These are phyloP conservation scores for Phylloscopus trochiloides DNA, from an alignment of 2,113 vertebrate species.

Conservation along the genomic window DNA sequence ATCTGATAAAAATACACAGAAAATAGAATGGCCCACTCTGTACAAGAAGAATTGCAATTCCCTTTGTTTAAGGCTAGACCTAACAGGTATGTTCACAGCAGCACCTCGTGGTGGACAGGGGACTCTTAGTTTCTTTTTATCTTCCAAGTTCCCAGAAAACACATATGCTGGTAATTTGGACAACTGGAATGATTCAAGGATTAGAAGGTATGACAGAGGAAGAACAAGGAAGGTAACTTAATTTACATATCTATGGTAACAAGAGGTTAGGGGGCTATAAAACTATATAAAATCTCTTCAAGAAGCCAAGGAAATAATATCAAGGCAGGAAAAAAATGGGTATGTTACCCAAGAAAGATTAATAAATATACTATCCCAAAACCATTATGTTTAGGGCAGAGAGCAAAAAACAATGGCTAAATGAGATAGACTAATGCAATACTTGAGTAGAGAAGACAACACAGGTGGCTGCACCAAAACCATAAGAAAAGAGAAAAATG, in stretches of 20 bases:
- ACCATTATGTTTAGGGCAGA: not conserved
- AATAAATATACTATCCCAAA: not conserved
- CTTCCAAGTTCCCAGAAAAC: not conserved
- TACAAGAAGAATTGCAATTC: not conserved
- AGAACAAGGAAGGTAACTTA: not conserved
- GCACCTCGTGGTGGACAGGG: not conserved
- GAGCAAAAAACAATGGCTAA: not conserved
- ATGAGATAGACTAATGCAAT: not conserved
- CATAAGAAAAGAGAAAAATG: not conserved
- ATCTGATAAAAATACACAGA: not conserved
- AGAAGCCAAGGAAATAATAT: not conserved
- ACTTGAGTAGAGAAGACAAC: not conserved
- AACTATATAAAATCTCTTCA: not conserved
- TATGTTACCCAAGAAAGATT: not conserved
- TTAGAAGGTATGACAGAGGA: not conserved
- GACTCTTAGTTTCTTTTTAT: not conserved
- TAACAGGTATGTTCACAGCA: not conserved
- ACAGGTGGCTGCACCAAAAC: not conserved
- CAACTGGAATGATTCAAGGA: not conserved
- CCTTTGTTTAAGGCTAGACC: not conserved
- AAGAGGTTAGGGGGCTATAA: constrained; percentile 43
- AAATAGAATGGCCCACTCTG: not conserved
- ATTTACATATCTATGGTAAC: constrained; percentile 11
- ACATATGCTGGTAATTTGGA: not conserved
- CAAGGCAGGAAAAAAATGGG: not conserved